Evolutionary conservation across 37 sponge, comb jelly and placozoan genomes (phyloP).

Genomic region (Aplysina aerophoba): DNA sequence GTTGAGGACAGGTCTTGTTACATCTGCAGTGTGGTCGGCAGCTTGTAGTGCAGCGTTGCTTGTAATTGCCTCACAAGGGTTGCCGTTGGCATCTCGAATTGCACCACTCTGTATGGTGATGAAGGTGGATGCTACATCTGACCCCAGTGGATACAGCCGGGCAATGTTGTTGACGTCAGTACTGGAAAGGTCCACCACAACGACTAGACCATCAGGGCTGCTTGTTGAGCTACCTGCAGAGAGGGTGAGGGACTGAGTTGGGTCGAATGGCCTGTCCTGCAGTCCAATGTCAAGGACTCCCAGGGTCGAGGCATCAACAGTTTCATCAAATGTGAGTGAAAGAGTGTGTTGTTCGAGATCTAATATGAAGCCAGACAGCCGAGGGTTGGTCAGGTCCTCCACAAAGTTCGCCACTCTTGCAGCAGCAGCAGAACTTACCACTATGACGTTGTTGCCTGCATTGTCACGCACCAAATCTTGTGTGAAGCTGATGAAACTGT

Average conservation of each 20-base stretch:
- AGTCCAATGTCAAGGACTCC: constrained; percentile 57
- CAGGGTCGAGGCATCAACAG: constrained; percentile 59
- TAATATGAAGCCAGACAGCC: constrained; percentile 52
- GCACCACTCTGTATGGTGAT: constrained; percentile 56
- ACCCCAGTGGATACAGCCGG: constrained; percentile 65
- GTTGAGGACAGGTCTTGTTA: constrained; percentile 45
- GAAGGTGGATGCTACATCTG: constrained; percentile 68
- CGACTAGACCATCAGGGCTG: constrained; percentile 48
- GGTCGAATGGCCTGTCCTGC: constrained; percentile 49
- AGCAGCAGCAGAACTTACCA: constrained; percentile 50
- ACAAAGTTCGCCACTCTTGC: constrained; percentile 1
- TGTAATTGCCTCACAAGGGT: constrained; percentile 56
- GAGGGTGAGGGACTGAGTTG: constrained; percentile 54
- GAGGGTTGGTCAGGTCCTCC: constrained; percentile 57
- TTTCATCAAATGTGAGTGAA: constrained; percentile 81
- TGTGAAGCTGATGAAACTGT: constrained; percentile 75
- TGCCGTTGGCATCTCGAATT: constrained; percentile 69
- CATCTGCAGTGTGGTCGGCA: constrained; percentile 63
- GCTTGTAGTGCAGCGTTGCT: constrained; percentile 56
- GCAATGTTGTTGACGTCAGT: constrained; percentile 81
- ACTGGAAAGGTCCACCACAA: constrained; percentile 58
- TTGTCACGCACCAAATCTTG: constrained; percentile 56
- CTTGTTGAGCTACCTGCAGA: constrained; percentile 57
- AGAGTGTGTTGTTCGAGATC: constrained; percentile 56
- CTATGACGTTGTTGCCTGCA: constrained; percentile 56